Percentiles rank a stretch among this genome's conserved stretches.
These are phyloP conservation scores for Allophyes oxyacanthae DNA, from an alignment of 2,888 invertebrate genomes.

Conservation along the genomic window DNA sequence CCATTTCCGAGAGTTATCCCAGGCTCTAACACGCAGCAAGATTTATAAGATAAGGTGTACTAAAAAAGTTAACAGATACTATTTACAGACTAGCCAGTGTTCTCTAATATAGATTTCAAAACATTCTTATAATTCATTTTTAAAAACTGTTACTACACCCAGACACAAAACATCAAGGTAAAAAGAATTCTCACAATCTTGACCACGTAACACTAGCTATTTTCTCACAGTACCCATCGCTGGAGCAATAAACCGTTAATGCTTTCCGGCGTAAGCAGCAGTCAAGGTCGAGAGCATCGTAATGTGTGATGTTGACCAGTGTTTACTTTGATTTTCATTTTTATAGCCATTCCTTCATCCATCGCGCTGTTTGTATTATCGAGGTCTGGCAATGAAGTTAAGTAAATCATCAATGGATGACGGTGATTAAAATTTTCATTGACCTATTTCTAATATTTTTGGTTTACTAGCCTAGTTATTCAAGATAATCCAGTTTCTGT, in stretches of 20 bases:
- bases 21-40: too few relatives aligned
- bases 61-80: too few relatives aligned
- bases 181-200: conserved; percentile 10
- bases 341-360: conserved; percentile 19
- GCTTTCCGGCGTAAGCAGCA: conserved; percentile 42
- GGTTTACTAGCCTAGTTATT: too few relatives aligned
- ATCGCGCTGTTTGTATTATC: conserved; percentile 7
- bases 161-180: conserved; percentile 6
- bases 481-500: too few relatives aligned
- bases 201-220: conserved; percentile 21
- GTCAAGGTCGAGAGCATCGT: conserved; percentile 41
- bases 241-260: conserved; percentile 48
- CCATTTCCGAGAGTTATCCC: too few relatives aligned
- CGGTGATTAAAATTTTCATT: too few relatives aligned
- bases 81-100: too few relatives aligned
- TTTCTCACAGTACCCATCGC: conserved; percentile 36
- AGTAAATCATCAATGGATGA: conserved; percentile 3
- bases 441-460: too few relatives aligned
- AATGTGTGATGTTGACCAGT: conserved; percentile 18
- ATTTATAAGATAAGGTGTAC: too few relatives aligned
- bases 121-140: too few relatives aligned
- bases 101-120: too few relatives aligned
- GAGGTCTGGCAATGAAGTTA: not conserved
- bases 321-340: conserved; percentile 26
- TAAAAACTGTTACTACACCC: too few relatives aligned